These are phyloP conservation scores for Rhinichthys klamathensis DNA, from an alignment of 2,113 vertebrate species.

Conservation along the genomic window DNA sequence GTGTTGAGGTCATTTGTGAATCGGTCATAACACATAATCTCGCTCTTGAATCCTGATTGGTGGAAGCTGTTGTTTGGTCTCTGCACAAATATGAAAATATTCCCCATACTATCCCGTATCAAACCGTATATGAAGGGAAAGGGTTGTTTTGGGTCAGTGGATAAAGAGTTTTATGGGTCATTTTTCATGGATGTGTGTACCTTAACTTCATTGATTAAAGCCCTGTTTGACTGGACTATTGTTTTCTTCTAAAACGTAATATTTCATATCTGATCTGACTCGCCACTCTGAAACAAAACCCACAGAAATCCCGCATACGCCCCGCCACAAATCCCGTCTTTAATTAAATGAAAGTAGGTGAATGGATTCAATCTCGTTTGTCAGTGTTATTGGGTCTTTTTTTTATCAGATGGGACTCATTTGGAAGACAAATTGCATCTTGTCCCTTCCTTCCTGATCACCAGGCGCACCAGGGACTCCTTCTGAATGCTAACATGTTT, in stretches of 20 bases:
- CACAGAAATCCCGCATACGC: background rate
- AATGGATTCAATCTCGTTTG: slow-evolving; percentile 44
- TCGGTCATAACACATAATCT: slow-evolving; percentile 1
- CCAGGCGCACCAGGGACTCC: slow-evolving; percentile 38
- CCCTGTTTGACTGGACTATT: background rate
- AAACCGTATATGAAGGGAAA: background rate
- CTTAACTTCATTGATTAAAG: background rate
- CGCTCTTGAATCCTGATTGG: background rate
- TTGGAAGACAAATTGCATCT: slow-evolving; percentile 47
- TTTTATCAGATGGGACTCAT: slow-evolving; percentile 35
- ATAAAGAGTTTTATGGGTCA: background rate
- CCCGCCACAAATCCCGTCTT: background rate
- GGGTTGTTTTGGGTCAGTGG: background rate
- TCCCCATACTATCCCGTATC: background rate
- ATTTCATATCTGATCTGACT: slow-evolving; percentile 4
- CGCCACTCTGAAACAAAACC: background rate
- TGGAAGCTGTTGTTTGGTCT: background rate
- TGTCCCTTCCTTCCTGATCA: slow-evolving; percentile 49
- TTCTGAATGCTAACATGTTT: slow-evolving; percentile 52
- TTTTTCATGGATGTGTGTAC: background rate
- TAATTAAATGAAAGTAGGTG: slow-evolving; percentile 33
- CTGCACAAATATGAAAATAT: background rate
- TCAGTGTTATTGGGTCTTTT: slow-evolving; percentile 16
- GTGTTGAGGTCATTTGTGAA: slow-evolving; percentile 34
- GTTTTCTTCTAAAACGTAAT: background rate